phyloP scores from a whole-genome alignment of 2,113 vertebrate genomes.

The Spermophilus dauricus region DNA sequence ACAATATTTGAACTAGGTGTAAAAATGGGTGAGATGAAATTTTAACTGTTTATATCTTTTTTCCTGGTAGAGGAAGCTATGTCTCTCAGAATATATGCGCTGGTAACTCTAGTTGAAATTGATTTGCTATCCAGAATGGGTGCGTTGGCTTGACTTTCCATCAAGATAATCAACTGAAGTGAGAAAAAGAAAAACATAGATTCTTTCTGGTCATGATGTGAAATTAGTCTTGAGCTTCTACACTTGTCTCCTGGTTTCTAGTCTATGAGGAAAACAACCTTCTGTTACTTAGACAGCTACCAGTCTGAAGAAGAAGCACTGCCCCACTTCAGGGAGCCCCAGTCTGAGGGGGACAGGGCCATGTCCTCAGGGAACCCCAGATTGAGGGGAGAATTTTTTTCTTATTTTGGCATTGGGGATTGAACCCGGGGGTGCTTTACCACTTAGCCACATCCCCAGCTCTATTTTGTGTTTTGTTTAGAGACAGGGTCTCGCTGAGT shows the following conservation, averaged over 20 bases:
- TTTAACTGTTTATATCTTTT: neutral
- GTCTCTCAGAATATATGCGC: neutral
- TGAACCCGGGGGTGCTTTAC: too few relatives aligned
- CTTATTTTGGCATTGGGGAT: too few relatives aligned
- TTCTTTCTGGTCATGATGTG: slow-evolving; percentile 6
- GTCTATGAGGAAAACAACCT: neutral
- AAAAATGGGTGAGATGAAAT: slow-evolving; percentile 49
- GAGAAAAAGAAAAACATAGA: neutral
- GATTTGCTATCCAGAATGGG: neutral
- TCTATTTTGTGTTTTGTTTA: too few relatives aligned
- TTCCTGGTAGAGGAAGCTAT: neutral
- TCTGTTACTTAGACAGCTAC: neutral
- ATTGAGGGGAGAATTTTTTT: neutral
- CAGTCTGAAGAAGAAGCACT: neutral
- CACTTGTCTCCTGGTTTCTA: neutral
- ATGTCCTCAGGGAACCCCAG: neutral
- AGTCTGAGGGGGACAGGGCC: neutral
- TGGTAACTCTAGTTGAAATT: neutral
- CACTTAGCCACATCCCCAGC: too few relatives aligned
- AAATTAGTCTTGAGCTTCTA: slow-evolving; percentile 21
- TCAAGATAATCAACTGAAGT: slow-evolving; percentile 4
- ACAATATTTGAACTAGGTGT: neutral
- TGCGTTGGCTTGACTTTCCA: neutral
- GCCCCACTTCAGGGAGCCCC: neutral
- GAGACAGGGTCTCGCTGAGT: too few relatives aligned